Evolutionary conservation across 2,888 invertebrate genomes (phyloP).

Genomic region (Xestoiulus laeticollis): DNA sequence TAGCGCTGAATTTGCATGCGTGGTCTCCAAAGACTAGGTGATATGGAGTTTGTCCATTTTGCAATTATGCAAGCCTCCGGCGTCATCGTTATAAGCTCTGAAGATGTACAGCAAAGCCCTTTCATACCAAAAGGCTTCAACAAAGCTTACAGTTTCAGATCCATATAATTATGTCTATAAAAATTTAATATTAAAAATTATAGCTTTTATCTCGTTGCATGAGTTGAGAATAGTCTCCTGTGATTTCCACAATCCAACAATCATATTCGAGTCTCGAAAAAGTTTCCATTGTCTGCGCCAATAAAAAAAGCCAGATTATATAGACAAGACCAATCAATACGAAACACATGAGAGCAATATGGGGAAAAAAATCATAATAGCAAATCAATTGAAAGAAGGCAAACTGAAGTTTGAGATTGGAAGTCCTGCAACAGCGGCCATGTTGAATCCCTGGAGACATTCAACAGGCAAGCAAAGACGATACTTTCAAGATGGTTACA

Average conservation of each 20-base stretch:
- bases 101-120: neutral
- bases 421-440: neutral
- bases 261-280: neutral
- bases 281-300: neutral
- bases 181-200: slow-evolving; percentile 17
- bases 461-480: neutral
- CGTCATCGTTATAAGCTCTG: neutral
- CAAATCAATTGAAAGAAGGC: neutral
- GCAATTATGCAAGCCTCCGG: neutral
- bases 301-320: slow-evolving; percentile 31
- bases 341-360: neutral
- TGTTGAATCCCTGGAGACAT: neutral
- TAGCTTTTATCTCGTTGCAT: neutral
- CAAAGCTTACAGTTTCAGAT: neutral
- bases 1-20: neutral
- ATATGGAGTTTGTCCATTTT: neutral
- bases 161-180: slow-evolving; percentile 14
- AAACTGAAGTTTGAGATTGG: neutral
- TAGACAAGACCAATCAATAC: slow-evolving; percentile 7
- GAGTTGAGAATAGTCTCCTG: neutral
- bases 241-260: neutral
- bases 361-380: slow-evolving; percentile 23
- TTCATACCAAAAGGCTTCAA: neutral
- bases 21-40: slow-evolving; percentile 3
- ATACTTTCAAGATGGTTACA: slow-evolving; percentile 3